Evolutionary conservation across 1,140 invertebrate species (phyloP).

Genomic region (Drosophila takahashii): DNA sequence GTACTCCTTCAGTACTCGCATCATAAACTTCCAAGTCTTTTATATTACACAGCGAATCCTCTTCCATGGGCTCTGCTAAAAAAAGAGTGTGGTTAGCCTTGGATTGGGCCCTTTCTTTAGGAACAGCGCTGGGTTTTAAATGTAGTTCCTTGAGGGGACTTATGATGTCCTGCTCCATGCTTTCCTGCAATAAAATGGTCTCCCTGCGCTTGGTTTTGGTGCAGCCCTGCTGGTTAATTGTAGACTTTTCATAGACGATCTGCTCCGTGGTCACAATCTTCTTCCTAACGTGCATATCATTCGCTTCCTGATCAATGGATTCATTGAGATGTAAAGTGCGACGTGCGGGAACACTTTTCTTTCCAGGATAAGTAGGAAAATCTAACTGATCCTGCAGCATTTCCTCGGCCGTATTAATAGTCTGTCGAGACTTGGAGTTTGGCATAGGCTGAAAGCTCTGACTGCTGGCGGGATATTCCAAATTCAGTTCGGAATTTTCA

Average conservation of each 20-base stretch:
- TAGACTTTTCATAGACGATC: not conserved
- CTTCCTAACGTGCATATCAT: not conserved
- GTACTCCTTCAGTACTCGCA: not conserved
- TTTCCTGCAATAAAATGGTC: constrained; percentile 37
- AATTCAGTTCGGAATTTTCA: constrained; percentile 42
- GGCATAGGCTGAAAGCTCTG: not conserved
- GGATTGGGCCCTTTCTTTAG: not conserved
- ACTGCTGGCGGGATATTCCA: constrained; percentile 9
- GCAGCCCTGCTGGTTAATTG: not conserved
- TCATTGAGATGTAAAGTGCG: constrained; percentile 20
- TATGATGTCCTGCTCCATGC: constrained; percentile 44
- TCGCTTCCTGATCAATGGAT: constrained; percentile 16
- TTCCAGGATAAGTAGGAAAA: not conserved
- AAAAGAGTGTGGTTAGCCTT: constrained; percentile 12
- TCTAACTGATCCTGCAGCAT: constrained; percentile 6
- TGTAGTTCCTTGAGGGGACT: constrained; percentile 7
- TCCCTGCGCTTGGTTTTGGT: constrained; percentile 16
- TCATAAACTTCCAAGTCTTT: not conserved
- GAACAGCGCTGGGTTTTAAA: not conserved
- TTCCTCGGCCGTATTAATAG: not conserved
- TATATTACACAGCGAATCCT: not conserved
- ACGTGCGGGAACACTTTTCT: not conserved
- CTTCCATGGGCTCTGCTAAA: constrained; percentile 17
- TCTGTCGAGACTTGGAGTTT: constrained; percentile 5
- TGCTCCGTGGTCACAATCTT: not conserved